Evolutionary conservation across 2,113 vertebrate genomes (phyloP), one percentile per base, ranked within the genome.

Genomic region (Seriola dumerili): DNA sequence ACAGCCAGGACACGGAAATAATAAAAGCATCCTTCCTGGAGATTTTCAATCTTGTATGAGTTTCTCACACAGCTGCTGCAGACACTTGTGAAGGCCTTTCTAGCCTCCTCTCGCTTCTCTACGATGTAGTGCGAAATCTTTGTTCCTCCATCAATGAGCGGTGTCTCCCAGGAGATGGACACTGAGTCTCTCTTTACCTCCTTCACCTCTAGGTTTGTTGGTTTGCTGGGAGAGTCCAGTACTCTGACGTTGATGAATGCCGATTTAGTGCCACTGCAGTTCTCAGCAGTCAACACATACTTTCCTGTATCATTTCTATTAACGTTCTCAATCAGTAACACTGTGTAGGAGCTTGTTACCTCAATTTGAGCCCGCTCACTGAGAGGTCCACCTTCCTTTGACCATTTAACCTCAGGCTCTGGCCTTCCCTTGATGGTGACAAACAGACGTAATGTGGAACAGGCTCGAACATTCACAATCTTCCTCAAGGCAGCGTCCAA

Each of bases 351-450:
- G 87, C 96, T 96, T 50, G 97, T 97, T 71, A 97, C 96, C 89
- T 99, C 97, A 91, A 97, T 96, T 89, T 98, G 97, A 72, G 98
- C 96, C 87, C 95, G 95, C 32, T 97, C 97, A 86, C 94, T 97
- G 71, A 99, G 90, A 40, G 83, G 38, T 62, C 96, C 96, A 87
- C 97, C 97, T 69, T 96, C 97, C 88, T 98, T 99, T 90, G 96
- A 96, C 98, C 98, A 99, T 85, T 97, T 99, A 67, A 99, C 96
- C 92, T 98, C 97, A 88, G 98, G 98, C 89, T 99, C 97, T 78
- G 98, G 98, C 78, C 95, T 96, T 84, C 98, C 98, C 94, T 94
- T 98, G 90, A 99, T 97, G 32, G 96, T 96, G 75, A 99, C 98
- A 92, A 96, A 96, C 17, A 99, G 94, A 71, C 96, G 96, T 78